Conservation (phyloP, 2,888 invertebrate species). For the Ophion ellenae region DNA sequence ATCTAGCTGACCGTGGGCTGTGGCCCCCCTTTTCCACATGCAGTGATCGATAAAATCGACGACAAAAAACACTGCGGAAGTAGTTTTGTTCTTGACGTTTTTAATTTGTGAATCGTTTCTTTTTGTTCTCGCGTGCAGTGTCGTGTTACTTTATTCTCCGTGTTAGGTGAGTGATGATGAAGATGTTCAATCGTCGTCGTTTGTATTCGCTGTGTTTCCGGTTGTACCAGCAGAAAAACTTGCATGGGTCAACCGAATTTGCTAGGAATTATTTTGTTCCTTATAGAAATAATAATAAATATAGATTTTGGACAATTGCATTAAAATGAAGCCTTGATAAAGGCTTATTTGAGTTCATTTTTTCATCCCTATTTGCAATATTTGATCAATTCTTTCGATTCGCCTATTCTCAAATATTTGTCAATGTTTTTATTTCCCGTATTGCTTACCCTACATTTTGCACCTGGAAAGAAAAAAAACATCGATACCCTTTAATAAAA, state of each 20-base stretch:
- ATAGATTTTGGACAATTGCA: not conserved
- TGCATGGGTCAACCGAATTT: not conserved
- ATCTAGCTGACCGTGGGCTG: conserved; percentile 59
- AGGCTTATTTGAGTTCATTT: no score
- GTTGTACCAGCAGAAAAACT: no score
- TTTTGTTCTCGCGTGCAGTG: not conserved
- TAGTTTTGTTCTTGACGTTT: not conserved
- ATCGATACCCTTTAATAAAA: no score
- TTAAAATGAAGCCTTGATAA: no score
- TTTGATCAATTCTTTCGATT: no score
- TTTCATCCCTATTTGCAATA: no score
- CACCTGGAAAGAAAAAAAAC: no score
- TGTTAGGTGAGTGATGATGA: not conserved
- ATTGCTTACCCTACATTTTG: no score
- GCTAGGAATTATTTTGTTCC: not conserved
- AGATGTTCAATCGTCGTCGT: not conserved
- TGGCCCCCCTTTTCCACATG: not conserved
- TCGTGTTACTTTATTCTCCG: not conserved
- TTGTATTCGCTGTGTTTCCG: not conserved
- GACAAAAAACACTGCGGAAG: not conserved
- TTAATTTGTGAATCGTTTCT: not conserved
- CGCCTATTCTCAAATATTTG: no score
- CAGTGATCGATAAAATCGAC: conserved; percentile 13
- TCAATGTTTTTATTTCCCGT: no score
- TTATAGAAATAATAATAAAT: not conserved